Conservation (phyloP, 2,888 invertebrate species). For the Drosophila basisetae region DNA sequence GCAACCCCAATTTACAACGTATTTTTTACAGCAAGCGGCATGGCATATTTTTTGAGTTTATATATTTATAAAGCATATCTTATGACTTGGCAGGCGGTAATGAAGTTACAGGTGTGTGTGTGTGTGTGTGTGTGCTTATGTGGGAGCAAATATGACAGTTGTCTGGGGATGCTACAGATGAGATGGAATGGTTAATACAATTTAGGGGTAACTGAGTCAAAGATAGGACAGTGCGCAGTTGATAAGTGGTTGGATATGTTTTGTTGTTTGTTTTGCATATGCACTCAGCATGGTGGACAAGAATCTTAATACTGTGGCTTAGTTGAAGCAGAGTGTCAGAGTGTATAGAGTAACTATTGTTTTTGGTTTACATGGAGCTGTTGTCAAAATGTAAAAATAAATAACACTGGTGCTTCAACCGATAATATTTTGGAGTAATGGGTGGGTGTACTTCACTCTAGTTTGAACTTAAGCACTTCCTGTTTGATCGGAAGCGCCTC, state of each 20-base stretch:
- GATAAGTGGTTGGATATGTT: constrained; percentile 8
- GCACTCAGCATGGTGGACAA: background rate
- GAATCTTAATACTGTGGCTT: background rate
- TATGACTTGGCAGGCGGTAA: constrained; percentile 54
- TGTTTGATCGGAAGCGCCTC: constrained; percentile 85
- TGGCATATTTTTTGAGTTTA: constrained; percentile 61
- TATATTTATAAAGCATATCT: constrained; percentile 64
- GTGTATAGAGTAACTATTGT: background rate
- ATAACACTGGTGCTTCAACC: constrained; percentile 22
- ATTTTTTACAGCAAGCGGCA: constrained; percentile 11
- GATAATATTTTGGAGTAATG: constrained; percentile 25
- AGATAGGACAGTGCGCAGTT: constrained; percentile 1
- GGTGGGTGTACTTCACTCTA: constrained; percentile 58
- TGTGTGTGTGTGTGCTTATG: constrained; percentile 28
- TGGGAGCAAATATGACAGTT: background rate
- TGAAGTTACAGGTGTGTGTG: constrained; percentile 75
- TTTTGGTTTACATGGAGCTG: background rate
- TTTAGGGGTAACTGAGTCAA: background rate
- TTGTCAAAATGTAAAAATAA: background rate
- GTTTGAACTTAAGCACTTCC: constrained; percentile 84
- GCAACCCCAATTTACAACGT: constrained; percentile 43
- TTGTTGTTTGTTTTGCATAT: background rate
- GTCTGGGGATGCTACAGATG: background rate
- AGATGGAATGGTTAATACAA: background rate
- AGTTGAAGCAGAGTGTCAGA: background rate